Evolutionary conservation across 2,113 vertebrate genomes (phyloP), one percentile per base, ranked within the genome.

Genomic region (Hylia prasina): DNA sequence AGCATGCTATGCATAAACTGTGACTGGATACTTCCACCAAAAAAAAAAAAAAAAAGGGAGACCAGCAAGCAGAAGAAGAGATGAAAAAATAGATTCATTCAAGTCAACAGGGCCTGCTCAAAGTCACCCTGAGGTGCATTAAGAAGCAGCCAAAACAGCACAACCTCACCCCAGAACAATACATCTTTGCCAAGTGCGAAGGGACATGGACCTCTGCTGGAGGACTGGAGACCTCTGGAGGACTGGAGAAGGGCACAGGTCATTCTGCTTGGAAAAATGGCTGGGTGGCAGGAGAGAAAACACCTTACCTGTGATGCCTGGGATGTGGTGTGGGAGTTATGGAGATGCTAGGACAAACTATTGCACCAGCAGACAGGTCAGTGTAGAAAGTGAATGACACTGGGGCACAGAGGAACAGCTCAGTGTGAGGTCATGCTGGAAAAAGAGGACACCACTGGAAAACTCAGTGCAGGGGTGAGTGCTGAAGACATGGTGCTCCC

Each of bases 1-100:
- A 90, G 91, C 68, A 81, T 66, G 51, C 68, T 92, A 47, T 53
- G 88, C 71, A 81, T 76, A 83, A 88, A 81, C 64, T 83, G 94
- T 86, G 96, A 92, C 88, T 28, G 9, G 89, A 50, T 90, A 76
- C 78, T 68, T 87, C 23, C 44, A 75, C 56, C 13, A 40, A 81
- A 28, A 48, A 87, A 58, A 71, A 80, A 40, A 53, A 33, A 54
- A 23, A 63, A 30, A 61, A 40, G 15, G 25, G 25, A 35, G 22
- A 84, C 47, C 6, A 2, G 42, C 1, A 4, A 91, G 69, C 35
- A 71, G 70, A 37, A 89, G 47, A 48, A 87, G 57, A 61, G 71
- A 90, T 77, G 50, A 70, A 90, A 82, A 82, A 63, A 92, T 39
- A 89, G 61, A 53, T 92, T 77, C 94, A 77, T 94, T 93, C 75